Base-by-base conservation (phyloP, 2,888 invertebrate genomes). In the Hypolimnas misippus region DNA sequence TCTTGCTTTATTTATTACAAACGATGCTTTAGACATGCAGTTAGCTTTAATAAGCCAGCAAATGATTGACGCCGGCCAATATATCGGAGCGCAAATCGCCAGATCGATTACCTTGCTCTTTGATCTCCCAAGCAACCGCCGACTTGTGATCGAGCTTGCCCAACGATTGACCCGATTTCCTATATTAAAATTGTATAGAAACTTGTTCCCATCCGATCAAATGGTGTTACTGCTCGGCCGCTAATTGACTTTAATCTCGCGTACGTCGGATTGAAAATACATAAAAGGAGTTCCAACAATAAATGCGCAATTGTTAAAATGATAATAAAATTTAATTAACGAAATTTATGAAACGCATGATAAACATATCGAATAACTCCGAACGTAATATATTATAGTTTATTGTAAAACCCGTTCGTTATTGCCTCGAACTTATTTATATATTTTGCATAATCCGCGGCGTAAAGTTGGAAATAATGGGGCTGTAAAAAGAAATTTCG, bases 401-500 rank as follows among this genome's bases (percentile, higher is more conserved):
- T 33, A 51, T 21, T 51, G 31, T 29, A 42, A 44, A 35, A n/a
- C n/a, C n/a, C 33, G 21, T 8, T 10, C n/a, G 35, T 53, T 67
- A 69, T 49, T 49, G 49, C 66, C 68, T 66, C 67, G 65, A 69
- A 71, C 66, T 71, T 73, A 71, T 74, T 74, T 74, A 73, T 69
- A 65, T 60, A 73, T 76, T 77, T 77, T 77, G 74, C 78, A 78
- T 77, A 77, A 75, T 71, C 69, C 69, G 69, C 70, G 68, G 69
- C 70, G 68, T 73, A 70, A 72, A 74, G 77, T 75, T 76, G 72
- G 71, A 76, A 78, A 80, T 83, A 78, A 79, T 78, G 83, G 81
- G 82, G 77, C 76, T 83, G 84, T 81, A 79, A 86, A 84, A 85
- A 84, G 72, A 71, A 73, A 69, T 77, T 79, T 77, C 82, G 78